phyloP scores from a whole-genome alignment of 2,797 vertebrate species.

The Alectoris magna region DNA sequence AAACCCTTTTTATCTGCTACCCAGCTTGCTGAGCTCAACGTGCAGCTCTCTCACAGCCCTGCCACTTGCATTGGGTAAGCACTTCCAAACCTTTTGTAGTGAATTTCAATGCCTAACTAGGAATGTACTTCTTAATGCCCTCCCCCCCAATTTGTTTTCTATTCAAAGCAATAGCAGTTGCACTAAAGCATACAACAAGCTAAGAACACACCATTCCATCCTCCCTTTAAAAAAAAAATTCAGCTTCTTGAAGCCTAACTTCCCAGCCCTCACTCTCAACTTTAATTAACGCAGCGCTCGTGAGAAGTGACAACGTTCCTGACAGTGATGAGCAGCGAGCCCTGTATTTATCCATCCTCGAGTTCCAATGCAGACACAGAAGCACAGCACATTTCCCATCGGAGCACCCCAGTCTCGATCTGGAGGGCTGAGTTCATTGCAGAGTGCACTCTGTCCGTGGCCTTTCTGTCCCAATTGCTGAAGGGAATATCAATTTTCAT shows the following conservation, averaged over 20 bases:
- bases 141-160: too few relatives aligned
- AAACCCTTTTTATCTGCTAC: background rate
- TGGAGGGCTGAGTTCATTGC: background rate
- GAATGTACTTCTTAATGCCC: accelerated
- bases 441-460: background rate
- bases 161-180: background rate
- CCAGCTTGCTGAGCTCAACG: accelerated
- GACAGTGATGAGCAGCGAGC: slow-evolving; percentile 55
- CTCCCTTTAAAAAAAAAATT: background rate
- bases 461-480: background rate
- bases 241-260: background rate
- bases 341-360: slow-evolving; percentile 42
- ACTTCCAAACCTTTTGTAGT: background rate
- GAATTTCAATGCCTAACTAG: background rate
- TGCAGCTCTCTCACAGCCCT: background rate
- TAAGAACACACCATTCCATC: background rate
- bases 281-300: slow-evolving; percentile 34
- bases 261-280: background rate
- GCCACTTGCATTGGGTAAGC: background rate
- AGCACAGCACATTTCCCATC: slow-evolving; percentile 33
- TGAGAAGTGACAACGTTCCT: slow-evolving; percentile 46
- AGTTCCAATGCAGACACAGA: background rate
- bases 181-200: background rate
- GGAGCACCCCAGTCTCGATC: slow-evolving; percentile 9
- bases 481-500: slow-evolving; percentile 48